Evolutionary conservation across 2,888 invertebrate species (phyloP).

Genomic region (Gortyna flavago): DNA sequence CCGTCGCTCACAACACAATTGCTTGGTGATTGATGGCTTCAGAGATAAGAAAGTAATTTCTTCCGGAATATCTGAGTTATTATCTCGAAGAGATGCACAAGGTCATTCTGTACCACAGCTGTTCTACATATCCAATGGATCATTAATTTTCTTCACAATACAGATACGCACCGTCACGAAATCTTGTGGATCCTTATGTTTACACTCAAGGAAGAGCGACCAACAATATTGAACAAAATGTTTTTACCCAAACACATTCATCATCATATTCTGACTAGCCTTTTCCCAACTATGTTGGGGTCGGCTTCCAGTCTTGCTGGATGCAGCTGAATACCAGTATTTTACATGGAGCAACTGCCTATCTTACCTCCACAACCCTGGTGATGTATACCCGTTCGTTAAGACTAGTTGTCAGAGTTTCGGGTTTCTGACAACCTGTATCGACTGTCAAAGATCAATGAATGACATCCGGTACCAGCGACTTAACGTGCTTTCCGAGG

Average conservation of each 20-base stretch:
- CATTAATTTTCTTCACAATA: conserved; percentile 49
- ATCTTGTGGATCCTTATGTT: conserved; percentile 29
- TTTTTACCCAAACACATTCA: not conserved
- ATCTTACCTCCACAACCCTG: not conserved
- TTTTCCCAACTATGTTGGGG: not conserved
- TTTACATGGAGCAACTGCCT: not conserved
- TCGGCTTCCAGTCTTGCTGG: not conserved
- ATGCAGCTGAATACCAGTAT: not conserved
- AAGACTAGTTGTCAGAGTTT: not conserved
- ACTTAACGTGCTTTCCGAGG: not conserved
- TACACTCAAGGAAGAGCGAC: conserved; percentile 17
- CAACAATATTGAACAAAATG: conserved; percentile 13
- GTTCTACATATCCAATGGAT: conserved; percentile 45
- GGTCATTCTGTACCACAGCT: conserved; percentile 48
- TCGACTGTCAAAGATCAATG: not conserved
- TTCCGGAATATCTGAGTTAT: conserved; percentile 39
- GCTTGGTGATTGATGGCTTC: conserved; percentile 51
- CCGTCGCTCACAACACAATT: conserved; percentile 41
- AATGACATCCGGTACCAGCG: not conserved
- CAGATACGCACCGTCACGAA: conserved; percentile 34
- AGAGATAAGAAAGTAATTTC: conserved; percentile 42
- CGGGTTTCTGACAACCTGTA: not conserved
- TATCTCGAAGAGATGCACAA: conserved; percentile 40
- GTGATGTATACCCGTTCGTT: not conserved
- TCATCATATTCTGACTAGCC: not conserved